Conservation (phyloP, 2,797 vertebrate genomes). For the Muraenolepis orangiensis region DNA sequence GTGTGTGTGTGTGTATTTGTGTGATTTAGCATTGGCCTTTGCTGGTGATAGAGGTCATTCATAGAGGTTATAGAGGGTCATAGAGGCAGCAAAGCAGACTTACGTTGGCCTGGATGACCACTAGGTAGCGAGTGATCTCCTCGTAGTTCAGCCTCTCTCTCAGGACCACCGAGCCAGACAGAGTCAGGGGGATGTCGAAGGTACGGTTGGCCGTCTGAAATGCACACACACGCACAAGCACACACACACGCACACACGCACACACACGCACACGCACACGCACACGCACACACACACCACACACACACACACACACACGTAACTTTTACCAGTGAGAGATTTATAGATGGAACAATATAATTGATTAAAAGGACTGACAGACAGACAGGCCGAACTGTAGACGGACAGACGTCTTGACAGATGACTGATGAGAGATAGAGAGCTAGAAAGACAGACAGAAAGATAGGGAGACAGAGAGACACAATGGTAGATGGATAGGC, state of each 20-base stretch:
- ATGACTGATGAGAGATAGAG: no score
- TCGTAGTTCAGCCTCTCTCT: slow-evolving; percentile 94
- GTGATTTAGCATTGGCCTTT: no score
- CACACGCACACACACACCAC: slow-evolving; percentile 9
- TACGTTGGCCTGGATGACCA: slow-evolving; percentile 95
- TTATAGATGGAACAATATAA: no score
- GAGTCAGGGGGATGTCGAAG: slow-evolving; percentile 93
- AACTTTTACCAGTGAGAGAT: no score
- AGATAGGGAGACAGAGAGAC: slow-evolving; percentile 5
- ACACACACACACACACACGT: background rate
- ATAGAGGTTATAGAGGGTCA: background rate
- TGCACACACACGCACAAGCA: slow-evolving; percentile 6
- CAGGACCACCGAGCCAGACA: slow-evolving; percentile 90
- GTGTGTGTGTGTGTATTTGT: no score
- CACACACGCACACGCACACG: background rate
- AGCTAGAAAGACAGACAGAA: slow-evolving; percentile 3
- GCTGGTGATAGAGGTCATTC: background rate
- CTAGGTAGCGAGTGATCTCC: slow-evolving; percentile 89
- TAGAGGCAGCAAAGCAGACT: slow-evolving; percentile 56
- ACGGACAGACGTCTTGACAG: slow-evolving; percentile 2
- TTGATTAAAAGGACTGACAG: no score
- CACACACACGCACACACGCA: background rate
- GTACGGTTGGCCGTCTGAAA: slow-evolving; percentile 87
- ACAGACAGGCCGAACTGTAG: slow-evolving; percentile 9
- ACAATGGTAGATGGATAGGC: background rate